Evolutionary conservation across 2,113 vertebrate genomes (phyloP).

Genomic region (Cyrtonyx montezumae): DNA sequence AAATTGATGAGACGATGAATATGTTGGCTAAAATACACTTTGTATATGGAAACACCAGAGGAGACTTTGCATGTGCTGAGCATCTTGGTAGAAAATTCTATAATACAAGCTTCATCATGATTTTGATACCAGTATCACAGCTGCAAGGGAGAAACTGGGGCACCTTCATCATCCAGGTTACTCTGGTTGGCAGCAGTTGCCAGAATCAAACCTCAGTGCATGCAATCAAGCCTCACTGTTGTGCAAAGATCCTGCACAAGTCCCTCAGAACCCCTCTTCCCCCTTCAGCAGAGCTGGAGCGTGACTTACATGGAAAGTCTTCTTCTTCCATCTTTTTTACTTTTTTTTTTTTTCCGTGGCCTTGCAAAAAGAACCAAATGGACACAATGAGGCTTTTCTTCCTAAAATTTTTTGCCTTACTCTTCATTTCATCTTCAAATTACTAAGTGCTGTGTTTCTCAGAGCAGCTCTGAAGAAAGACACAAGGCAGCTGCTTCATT

Average conservation of each 20-base stretch:
- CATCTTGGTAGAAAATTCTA: not conserved
- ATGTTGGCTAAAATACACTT: not conserved
- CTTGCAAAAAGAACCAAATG: not conserved
- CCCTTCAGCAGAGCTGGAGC: not conserved
- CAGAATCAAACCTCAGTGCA: constrained; percentile 1
- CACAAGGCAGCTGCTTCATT: constrained; percentile 42
- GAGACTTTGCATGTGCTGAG: not conserved
- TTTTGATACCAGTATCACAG: not conserved
- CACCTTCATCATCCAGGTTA: not conserved
- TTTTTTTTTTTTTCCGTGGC: not conserved
- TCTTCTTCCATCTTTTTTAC: not conserved
- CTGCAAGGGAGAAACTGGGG: not conserved
- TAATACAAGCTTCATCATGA: not conserved
- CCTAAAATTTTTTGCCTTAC: not conserved
- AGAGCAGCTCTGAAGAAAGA: constrained; percentile 4
- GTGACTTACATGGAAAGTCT: not conserved
- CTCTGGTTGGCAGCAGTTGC: not conserved
- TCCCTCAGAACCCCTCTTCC: not conserved
- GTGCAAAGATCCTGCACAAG: not conserved
- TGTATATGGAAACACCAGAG: not conserved
- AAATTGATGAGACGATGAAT: not conserved
- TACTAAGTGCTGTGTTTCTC: not conserved
- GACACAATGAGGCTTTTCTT: not conserved
- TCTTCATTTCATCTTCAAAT: constrained; percentile 39
- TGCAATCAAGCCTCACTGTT: not conserved